Percentiles rank a stretch among this genome's conserved stretches.
Conservation (phyloP, 2,113 vertebrate genomes). For the Urocynchramus pylzowi region DNA sequence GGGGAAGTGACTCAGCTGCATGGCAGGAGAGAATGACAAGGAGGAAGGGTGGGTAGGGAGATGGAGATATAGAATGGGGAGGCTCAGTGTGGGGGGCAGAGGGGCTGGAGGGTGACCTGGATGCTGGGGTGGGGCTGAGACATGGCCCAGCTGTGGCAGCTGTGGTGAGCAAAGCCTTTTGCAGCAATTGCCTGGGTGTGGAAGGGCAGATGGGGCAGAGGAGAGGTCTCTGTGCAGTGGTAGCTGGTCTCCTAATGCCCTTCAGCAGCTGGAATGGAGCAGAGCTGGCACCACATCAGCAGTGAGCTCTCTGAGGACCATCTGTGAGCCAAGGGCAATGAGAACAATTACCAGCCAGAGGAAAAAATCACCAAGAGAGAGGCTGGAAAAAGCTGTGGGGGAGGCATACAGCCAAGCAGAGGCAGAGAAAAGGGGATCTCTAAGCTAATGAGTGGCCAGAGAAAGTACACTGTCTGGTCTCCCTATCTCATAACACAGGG, state of each 20-base stretch:
- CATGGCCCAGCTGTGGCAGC: background rate
- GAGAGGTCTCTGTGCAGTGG: background rate
- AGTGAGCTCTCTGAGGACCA: constrained; percentile 16
- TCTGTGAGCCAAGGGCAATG: constrained; percentile 44
- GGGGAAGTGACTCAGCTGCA: background rate
- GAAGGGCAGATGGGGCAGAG: background rate
- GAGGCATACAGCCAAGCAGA: background rate
- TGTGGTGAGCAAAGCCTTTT: background rate
- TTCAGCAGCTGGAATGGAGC: constrained; percentile 37
- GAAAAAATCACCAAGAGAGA: background rate
- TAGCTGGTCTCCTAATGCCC: background rate
- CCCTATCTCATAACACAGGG: background rate
- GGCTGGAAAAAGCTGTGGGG: background rate
- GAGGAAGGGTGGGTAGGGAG: constrained; percentile 59
- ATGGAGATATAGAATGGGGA: background rate
- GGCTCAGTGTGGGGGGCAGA: background rate
- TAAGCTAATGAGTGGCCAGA: background rate
- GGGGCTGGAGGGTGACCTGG: background rate
- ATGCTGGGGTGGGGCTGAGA: background rate
- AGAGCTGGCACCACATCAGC: constrained; percentile 18
- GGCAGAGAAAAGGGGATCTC: background rate
- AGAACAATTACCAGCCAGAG: constrained; percentile 43
- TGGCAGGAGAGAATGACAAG: background rate
- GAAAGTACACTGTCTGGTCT: background rate
- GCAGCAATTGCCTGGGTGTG: accelerated